phyloP scores from a whole-genome alignment of 1,140 invertebrate species.

The Ectropis grisescens region DNA sequence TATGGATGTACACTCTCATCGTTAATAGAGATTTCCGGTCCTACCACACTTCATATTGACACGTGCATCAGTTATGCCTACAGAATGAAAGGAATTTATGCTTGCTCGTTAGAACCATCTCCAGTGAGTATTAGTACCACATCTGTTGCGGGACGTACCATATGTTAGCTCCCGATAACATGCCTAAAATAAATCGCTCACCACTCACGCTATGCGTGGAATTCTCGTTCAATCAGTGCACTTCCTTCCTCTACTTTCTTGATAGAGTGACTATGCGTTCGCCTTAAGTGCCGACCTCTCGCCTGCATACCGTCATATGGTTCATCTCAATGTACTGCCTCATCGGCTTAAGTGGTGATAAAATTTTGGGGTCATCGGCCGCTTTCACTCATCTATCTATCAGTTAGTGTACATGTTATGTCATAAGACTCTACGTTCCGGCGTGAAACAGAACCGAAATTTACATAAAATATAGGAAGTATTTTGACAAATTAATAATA shows the following conservation, averaged over 20 bases:
- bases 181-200: constrained; percentile 46
- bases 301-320: constrained; percentile 6
- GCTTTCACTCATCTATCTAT: constrained; percentile 35
- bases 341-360: constrained; percentile 19
- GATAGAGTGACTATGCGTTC: constrained; percentile 16
- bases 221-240: constrained; percentile 21
- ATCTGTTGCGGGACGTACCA: constrained; percentile 24
- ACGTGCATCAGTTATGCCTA: too few species aligned
- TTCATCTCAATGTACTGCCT: constrained; percentile 24
- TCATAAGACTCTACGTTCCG: constrained; percentile 17
- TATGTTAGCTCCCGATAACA: constrained; percentile 38
- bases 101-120: too few species aligned
- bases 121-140: background rate
- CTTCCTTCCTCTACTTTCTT: constrained; percentile 29
- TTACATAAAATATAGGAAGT: constrained; percentile 3
- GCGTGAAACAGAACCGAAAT: constrained; percentile 2
- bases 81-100: too few species aligned
- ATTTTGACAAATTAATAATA: constrained; percentile 7
- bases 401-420: constrained; percentile 36
- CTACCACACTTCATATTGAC: too few species aligned
- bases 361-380: constrained; percentile 38
- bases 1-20: too few species aligned
- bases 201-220: constrained; percentile 27
- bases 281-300: constrained; percentile 13
- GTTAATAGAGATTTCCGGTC: constrained; percentile 6